Evolutionary conservation across 1,140 invertebrate genomes (phyloP).

Genomic region (Chrysoperla carnea): DNA sequence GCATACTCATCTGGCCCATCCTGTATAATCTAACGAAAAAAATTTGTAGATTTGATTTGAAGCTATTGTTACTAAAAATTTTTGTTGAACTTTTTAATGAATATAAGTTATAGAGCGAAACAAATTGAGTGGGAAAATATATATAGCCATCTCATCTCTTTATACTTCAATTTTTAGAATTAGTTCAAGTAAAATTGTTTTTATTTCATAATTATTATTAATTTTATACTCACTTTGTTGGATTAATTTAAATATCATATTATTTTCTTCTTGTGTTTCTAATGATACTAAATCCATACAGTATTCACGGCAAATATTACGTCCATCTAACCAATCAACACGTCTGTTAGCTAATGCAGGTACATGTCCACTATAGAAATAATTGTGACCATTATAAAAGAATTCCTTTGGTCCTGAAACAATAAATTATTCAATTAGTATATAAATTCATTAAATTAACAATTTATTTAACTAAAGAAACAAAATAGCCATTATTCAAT

Average conservation of each 20-base stretch:
- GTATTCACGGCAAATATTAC: slow-evolving; percentile 77
- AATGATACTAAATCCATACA: slow-evolving; percentile 83
- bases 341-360: slow-evolving; percentile 56
- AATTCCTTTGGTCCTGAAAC: slow-evolving; percentile 75
- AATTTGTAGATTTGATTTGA: no score
- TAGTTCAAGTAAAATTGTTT: no score
- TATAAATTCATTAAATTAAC: background rate
- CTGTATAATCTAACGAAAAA: no score
- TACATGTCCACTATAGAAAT: slow-evolving; percentile 74
- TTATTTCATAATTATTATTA: no score
- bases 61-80: no score
- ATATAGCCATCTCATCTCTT: no score
- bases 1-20: no score
- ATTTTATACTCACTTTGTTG: slow-evolving; percentile 49
- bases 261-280: slow-evolving; percentile 78
- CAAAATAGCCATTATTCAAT: no score
- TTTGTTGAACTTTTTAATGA: no score
- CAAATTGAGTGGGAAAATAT: no score
- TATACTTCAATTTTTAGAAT: no score
- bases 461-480: slow-evolving; percentile 4
- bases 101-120: no score
- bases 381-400: slow-evolving; percentile 69
- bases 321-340: slow-evolving; percentile 77
- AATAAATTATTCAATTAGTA: slow-evolving; percentile 8
- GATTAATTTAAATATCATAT: slow-evolving; percentile 70